Conservation (phyloP, 2,113 vertebrate species). For the Larimichthys polyactis region DNA sequence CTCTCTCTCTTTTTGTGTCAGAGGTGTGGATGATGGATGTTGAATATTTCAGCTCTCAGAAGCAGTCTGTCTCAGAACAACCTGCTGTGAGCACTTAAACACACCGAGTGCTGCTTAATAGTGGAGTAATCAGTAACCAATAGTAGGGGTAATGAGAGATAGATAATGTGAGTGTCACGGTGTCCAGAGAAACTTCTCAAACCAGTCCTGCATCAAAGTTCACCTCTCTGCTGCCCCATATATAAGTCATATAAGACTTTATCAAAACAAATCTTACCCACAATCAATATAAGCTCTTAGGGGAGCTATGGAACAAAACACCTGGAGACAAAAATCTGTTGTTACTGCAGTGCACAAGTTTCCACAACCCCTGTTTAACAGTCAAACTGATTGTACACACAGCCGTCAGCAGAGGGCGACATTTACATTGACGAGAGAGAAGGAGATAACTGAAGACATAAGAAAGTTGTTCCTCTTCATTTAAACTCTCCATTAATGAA, state of each 20-base stretch:
- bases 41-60: conserved; percentile 73
- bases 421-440: background rate
- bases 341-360: background rate
- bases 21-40: conserved; percentile 66
- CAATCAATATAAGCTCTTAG: background rate
- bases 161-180: background rate
- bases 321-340: background rate
- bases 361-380: background rate
- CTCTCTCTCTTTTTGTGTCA: conserved; percentile 32
- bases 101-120: background rate
- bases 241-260: background rate
- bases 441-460: background rate
- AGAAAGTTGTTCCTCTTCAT: background rate
- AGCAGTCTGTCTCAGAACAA: conserved; percentile 16
- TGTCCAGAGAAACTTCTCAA: background rate
- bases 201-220: background rate
- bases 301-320: background rate
- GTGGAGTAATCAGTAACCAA: too few species aligned
- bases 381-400: background rate
- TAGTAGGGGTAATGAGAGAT: too few species aligned
- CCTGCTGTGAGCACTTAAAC: background rate
- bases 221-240: background rate
- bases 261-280: background rate
- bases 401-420: background rate
- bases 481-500: background rate